These are phyloP conservation scores for Sciurus vulgaris DNA, from an alignment of 2,797 vertebrate genomes.

Conservation along the genomic window DNA sequence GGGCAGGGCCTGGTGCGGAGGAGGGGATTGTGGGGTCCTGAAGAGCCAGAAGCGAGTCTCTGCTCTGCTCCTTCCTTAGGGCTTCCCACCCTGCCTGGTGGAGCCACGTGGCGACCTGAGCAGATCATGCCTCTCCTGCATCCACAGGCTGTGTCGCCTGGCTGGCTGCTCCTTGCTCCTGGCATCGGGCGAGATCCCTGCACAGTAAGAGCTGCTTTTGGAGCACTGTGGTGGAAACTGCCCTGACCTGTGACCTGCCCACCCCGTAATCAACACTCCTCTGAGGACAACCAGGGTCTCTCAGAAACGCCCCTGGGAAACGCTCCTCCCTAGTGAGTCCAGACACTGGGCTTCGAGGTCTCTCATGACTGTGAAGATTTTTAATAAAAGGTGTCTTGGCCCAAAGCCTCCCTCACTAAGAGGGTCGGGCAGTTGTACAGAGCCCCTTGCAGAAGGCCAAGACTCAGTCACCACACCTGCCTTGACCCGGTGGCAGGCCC, in stretches of 20 bases:
- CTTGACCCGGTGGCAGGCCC: neutral
- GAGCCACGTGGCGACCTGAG: neutral
- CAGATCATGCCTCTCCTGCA: rapidly evolving
- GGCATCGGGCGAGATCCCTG: neutral
- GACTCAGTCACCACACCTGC: neutral
- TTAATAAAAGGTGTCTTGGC: neutral
- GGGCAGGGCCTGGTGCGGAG: rapidly evolving
- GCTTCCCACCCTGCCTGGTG: too few relatives aligned
- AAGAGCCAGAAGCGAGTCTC: neutral
- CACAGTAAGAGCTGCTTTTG: rapidly evolving
- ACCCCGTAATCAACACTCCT: too few relatives aligned
- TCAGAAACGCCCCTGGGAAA: too few relatives aligned
- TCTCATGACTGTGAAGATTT: neutral
- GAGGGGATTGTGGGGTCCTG: neutral
- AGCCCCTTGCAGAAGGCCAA: too few relatives aligned
- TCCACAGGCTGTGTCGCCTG: too few relatives aligned
- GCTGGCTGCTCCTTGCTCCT: neutral
- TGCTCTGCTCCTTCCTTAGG: neutral
- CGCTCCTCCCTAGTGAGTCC: neutral
- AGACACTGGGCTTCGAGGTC: neutral
- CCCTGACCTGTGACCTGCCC: too few relatives aligned
- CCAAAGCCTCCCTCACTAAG: rapidly evolving
- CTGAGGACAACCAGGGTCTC: neutral
- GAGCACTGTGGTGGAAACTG: too few relatives aligned
- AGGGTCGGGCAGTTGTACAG: neutral